These are phyloP conservation scores for Ochotona curzoniae DNA, from an alignment of 2,113 vertebrate genomes.

Conservation along the genomic window DNA sequence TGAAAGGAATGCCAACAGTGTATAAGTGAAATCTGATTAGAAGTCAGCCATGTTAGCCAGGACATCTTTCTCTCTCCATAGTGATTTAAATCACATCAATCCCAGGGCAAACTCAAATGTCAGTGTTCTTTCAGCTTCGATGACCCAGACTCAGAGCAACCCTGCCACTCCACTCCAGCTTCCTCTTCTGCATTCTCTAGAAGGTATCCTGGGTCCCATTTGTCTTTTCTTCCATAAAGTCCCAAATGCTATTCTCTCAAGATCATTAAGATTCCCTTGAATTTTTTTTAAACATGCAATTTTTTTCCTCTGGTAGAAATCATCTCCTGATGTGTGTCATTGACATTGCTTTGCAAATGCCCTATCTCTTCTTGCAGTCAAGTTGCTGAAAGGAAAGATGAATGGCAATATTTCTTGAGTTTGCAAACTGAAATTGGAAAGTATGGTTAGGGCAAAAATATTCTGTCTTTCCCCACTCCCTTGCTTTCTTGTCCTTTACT, in stretches of 20 bases:
- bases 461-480: not conserved
- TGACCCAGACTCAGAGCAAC: constrained; percentile 40
- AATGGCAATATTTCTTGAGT: not conserved
- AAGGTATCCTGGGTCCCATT: constrained; percentile 33
- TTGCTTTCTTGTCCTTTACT: not conserved
- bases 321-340: not conserved
- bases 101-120: constrained; percentile 37
- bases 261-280: constrained; percentile 51
- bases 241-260: constrained; percentile 43
- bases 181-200: constrained; percentile 11
- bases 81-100: constrained; percentile 75
- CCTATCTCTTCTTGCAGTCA: not conserved
- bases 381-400: not conserved
- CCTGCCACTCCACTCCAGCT: not conserved
- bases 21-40: constrained; percentile 73
- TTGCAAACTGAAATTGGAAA: constrained; percentile 41
- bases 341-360: constrained; percentile 19
- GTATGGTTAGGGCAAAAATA: not conserved
- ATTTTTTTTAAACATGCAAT: constrained; percentile 54
- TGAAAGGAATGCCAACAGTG: constrained; percentile 70
- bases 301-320: constrained; percentile 29
- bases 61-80: constrained; percentile 73
- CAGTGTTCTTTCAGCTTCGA: constrained; percentile 34
- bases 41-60: constrained; percentile 76
- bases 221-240: constrained; percentile 40